Conservation (phyloP, 2,113 vertebrate genomes). For the Cyanocitta stelleri region DNA sequence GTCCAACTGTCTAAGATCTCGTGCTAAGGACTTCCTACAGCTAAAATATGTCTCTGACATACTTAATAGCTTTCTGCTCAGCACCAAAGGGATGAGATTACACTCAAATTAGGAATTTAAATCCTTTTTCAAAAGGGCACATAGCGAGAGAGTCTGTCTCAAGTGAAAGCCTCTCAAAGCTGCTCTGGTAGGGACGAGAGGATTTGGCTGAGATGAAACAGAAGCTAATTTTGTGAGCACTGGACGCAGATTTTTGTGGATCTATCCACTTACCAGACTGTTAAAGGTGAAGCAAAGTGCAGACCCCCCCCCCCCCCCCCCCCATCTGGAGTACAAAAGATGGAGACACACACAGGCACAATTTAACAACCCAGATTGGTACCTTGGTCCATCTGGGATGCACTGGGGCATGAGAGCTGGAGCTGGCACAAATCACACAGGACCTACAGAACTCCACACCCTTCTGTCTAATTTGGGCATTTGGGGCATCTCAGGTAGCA, state of each 20-base stretch:
- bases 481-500: not conserved
- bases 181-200: not conserved
- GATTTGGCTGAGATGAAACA: not conserved
- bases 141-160: not conserved
- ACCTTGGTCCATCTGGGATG: not conserved
- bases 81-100: not conserved
- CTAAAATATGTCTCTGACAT: not conserved
- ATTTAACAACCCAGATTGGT: no score
- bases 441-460: rapidly evolving
- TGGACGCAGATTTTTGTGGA: not conserved
- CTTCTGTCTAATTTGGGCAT: not conserved
- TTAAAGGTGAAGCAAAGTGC: not conserved
- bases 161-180: not conserved
- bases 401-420: not conserved
- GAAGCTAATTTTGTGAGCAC: not conserved
- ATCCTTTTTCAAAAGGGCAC: not conserved
- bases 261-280: not conserved
- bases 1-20: not conserved
- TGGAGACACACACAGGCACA: not conserved
- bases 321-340: not conserved
- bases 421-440: not conserved
- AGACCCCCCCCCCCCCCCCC: not conserved
- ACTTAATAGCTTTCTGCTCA: not conserved
- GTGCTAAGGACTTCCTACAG: not conserved
- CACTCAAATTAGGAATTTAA: not conserved